Evolutionary conservation across 2,113 vertebrate genomes (phyloP).

Genomic region (Toxotes chatareus): DNA sequence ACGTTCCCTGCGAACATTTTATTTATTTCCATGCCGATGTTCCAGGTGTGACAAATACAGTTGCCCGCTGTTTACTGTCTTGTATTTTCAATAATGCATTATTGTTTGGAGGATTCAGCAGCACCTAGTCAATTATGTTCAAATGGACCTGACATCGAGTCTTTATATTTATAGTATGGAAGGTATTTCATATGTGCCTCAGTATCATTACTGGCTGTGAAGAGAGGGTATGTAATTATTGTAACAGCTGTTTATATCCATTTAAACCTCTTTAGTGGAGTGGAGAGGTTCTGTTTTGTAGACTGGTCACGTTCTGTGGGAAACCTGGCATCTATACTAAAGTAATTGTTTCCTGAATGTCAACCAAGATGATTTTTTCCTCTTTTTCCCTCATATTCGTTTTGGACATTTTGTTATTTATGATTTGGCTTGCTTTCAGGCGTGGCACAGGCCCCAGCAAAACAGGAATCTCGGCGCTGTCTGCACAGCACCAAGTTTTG

Average conservation of each 20-base stretch:
- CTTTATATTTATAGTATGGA: neutral
- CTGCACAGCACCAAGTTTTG: neutral
- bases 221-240: neutral
- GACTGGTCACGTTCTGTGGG: conserved; percentile 15
- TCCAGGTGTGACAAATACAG: conserved; percentile 14
- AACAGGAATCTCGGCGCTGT: neutral
- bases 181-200: neutral
- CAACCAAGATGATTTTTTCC: neutral
- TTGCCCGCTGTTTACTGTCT: conserved; percentile 8
- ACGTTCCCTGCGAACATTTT: neutral
- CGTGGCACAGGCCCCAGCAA: neutral
- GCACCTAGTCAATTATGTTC: conserved; percentile 48
- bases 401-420: conserved; percentile 33
- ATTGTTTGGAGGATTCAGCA: conserved; percentile 37
- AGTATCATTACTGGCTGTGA: neutral
- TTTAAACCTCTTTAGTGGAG: neutral
- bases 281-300: conserved; percentile 5
- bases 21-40: conserved; percentile 33
- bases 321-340: conserved; percentile 2
- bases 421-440: conserved; percentile 1
- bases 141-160: conserved; percentile 17
- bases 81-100: conserved; percentile 23
- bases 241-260: neutral
- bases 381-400: neutral
- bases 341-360: conserved; percentile 30